Base-by-base conservation (phyloP, 2,113 vertebrate genomes). In the Salvelinus fontinalis region DNA sequence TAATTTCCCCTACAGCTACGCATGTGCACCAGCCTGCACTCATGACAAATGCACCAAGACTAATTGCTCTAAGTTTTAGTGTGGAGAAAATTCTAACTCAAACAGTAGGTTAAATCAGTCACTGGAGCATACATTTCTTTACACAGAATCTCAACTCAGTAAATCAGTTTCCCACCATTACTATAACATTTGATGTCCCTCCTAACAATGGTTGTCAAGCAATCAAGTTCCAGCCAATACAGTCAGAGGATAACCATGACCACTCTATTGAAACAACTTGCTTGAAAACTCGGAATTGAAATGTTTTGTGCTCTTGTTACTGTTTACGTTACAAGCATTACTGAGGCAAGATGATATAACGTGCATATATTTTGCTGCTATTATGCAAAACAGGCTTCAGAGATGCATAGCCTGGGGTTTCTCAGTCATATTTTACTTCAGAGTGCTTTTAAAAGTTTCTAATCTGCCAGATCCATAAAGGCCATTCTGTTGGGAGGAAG, bases 31-130 rank as follows among this genome's bases (percentile, higher is more conserved):
- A 67, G 27, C 13, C 22, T 66, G 13, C 26, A 14, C 64, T 66
- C 64, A 66, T 27, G 26, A 29, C 24, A 67, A 26, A 67, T 27
- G 26, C 65, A 67, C 65, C 65, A 67, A 31, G 65, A 67, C 65
- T 67, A 67, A 67, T 65, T 13, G 22, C 62, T 65, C 3, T 24
- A 64, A 64, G 22, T 64, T 64, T 22, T 65, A 65, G 22, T 26
- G 62, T 26, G 62, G 62, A 9, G 22, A 65, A 27, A 65, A 22
- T 26, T 27, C 62, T 24, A 26, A 65, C 62, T 65, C 62, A 65
- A 65, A 27, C 24, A 65, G 5, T 13, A 26, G 7, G 12, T 31
- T 67, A 29, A 67, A 67, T 31, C 65, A 13, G 26, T 26, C 27
- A 29, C 27, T 67, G 14, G 11, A 67, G 13, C 5, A 57, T 20